Conservation (phyloP, 2,113 vertebrate genomes). For the Neogobius melanostomus region DNA sequence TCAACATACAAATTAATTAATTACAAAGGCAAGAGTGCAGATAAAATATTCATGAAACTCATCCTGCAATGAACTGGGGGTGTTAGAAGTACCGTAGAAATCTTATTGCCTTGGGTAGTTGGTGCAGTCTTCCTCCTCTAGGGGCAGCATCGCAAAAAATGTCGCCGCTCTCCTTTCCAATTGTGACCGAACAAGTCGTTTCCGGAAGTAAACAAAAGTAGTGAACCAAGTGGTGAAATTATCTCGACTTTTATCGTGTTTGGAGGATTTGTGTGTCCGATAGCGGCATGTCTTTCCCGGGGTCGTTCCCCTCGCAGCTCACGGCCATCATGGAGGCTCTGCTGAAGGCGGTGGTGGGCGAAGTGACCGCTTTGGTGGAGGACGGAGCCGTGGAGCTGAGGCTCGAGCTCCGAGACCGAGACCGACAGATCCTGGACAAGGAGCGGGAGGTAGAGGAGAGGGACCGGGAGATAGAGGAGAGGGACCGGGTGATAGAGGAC, state of each 20-base stretch:
- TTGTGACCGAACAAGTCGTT: background rate
- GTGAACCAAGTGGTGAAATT: slow-evolving; percentile 23
- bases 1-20: too few relatives aligned
- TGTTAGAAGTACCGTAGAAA: too few relatives aligned
- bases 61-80: too few relatives aligned
- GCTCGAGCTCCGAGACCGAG: slow-evolving; percentile 59
- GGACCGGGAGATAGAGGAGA: background rate
- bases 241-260: background rate
- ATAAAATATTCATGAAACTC: too few relatives aligned
- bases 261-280: background rate
- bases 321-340: slow-evolving; percentile 70
- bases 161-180: background rate
- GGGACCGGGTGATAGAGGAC: slow-evolving; percentile 28
- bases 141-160: background rate
- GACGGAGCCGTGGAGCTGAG: slow-evolving; percentile 54
- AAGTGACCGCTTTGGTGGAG: slow-evolving; percentile 72
- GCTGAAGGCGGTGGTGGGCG: slow-evolving; percentile 65
- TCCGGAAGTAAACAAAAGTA: slow-evolving; percentile 40
- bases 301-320: slow-evolving; percentile 55
- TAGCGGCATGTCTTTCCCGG: slow-evolving; percentile 49
- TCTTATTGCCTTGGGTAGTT: too few relatives aligned
- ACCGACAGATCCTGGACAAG: background rate
- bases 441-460: background rate
- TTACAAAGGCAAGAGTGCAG: too few relatives aligned
- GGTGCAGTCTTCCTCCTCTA: background rate